Conservation (phyloP, 1,140 invertebrate genomes). For the Lordiphosa collinella region DNA sequence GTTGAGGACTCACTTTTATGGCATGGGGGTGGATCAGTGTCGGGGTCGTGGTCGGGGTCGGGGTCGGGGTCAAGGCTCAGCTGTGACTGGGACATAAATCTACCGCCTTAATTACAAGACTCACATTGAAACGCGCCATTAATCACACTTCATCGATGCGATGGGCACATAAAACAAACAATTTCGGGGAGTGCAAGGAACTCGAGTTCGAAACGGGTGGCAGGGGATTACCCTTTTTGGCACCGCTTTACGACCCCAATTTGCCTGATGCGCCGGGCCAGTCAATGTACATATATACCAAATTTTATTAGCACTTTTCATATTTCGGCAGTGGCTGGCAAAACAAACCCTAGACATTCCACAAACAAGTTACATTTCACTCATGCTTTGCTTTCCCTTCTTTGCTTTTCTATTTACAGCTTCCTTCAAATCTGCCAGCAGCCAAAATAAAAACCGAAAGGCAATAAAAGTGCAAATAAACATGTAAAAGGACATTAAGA, state of each 20-base stretch:
- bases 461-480: conserved; percentile 71
- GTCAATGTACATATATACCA: conserved; percentile 35
- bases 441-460: conserved; percentile 12
- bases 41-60: neutral
- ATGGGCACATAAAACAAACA: conserved; percentile 60
- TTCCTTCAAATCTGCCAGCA: conserved; percentile 7
- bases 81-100: conserved; percentile 57
- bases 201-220: neutral
- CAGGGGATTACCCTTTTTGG: conserved; percentile 24
- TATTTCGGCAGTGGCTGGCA: conserved; percentile 27
- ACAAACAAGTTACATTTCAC: neutral
- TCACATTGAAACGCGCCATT: conserved; percentile 67
- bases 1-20: conserved; percentile 29
- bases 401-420: conserved; percentile 53
- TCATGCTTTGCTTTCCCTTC: neutral
- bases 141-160: conserved; percentile 73
- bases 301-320: conserved; percentile 69
- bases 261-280: conserved; percentile 15
- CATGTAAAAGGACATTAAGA: conserved; percentile 74
- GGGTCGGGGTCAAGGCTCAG: conserved; percentile 36
- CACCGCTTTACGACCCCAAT: conserved; percentile 53
- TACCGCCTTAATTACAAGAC: conserved; percentile 65
- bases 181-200: conserved; percentile 30
- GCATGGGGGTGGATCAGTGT: neutral
- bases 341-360: neutral